phyloP scores from a whole-genome alignment of 1,140 invertebrate species.

The Nephotettix cincticeps region DNA sequence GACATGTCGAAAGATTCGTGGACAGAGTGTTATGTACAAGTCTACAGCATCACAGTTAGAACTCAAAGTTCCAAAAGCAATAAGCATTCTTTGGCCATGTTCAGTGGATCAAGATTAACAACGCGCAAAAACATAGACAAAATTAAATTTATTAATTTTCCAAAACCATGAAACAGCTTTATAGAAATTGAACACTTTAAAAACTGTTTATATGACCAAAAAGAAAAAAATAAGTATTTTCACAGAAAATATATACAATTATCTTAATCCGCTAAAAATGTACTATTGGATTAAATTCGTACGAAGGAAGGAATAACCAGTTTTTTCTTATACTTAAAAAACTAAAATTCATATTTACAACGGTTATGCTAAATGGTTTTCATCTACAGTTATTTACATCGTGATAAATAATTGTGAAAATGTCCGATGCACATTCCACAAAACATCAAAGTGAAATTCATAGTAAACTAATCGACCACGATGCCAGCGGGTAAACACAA shows the following conservation, averaged over 20 bases:
- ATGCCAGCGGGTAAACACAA: not conserved
- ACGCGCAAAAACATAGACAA: conserved; percentile 31
- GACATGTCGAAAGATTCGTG: no score
- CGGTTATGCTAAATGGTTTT: conserved; percentile 8
- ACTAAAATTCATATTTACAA: conserved; percentile 30
- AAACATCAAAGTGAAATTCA: conserved; percentile 14
- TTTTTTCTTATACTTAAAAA: conserved; percentile 8
- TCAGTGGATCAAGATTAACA: conserved; percentile 13
- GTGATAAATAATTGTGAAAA: conserved; percentile 21
- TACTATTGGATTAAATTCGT: conserved; percentile 34
- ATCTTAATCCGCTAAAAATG: conserved; percentile 30
- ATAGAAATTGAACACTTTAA: conserved; percentile 34
- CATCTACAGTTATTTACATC: conserved; percentile 30
- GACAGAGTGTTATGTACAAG: not conserved
- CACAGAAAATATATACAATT: conserved; percentile 34
- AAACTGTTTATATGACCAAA: conserved; percentile 26
- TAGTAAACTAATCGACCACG: conserved; percentile 8
- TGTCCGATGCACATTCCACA: conserved; percentile 13
- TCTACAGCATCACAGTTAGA: conserved; percentile 1
- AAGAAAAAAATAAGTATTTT: conserved; percentile 26
- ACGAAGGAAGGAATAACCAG: conserved; percentile 26
- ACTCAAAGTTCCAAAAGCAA: not conserved
- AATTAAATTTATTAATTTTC: conserved; percentile 34
- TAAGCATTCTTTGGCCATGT: conserved; percentile 3
- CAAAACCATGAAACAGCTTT: conserved; percentile 30